Evolutionary conservation across 2,888 invertebrate species (phyloP).

Genomic region (Ptychoptera albimana): DNA sequence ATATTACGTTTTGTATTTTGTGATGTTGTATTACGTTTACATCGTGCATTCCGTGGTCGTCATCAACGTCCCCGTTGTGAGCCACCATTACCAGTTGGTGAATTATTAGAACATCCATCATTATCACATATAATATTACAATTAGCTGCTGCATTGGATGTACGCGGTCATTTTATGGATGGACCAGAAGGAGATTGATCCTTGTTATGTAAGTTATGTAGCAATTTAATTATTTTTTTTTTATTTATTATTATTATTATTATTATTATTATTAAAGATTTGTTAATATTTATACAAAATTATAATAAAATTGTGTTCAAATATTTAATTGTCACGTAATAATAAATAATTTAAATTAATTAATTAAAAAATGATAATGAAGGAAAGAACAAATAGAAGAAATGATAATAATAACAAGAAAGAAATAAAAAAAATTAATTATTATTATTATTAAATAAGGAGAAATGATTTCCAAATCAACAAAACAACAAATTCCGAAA

Average conservation of each 20-base stretch:
- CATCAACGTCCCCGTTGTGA: conserved; percentile 73
- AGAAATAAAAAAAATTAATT: too few relatives aligned
- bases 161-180: conserved; percentile 38
- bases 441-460: too few relatives aligned
- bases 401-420: neutral
- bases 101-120: conserved; percentile 69
- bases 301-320: neutral
- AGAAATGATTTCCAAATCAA: too few relatives aligned
- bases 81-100: conserved; percentile 73
- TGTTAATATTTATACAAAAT: neutral
- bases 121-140: conserved; percentile 68
- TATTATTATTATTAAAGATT: neutral
- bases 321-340: neutral
- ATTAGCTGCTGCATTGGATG: conserved; percentile 69
- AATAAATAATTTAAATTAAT: neutral
- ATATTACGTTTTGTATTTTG: conserved; percentile 87
- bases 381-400: neutral
- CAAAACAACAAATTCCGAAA: neutral
- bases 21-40: conserved; percentile 74
- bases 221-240: neutral
- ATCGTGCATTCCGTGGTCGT: conserved; percentile 71
- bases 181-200: conserved; percentile 33
- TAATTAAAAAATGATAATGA: too few relatives aligned
- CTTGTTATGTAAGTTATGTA: neutral
- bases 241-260: neutral